Percentiles rank a stretch among this genome's conserved stretches.
These are phyloP conservation scores for Apus apus DNA, from an alignment of 2,113 vertebrate species.

Conservation along the genomic window DNA sequence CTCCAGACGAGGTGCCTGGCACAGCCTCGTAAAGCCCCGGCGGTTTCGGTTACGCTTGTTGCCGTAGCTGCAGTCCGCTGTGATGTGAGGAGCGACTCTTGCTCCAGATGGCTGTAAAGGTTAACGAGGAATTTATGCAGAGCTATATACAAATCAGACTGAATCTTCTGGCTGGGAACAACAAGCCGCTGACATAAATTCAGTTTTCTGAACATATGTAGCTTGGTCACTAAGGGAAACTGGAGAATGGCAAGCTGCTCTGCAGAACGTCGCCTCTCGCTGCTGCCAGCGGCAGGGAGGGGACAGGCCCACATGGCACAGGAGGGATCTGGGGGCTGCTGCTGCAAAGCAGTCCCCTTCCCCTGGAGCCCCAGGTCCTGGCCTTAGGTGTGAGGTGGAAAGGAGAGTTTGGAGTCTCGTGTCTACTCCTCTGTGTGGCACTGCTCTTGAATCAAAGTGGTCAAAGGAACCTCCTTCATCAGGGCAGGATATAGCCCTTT, in stretches of 20 bases:
- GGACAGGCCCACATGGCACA: accelerated
- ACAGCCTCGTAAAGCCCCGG: background rate
- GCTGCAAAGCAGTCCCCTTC: background rate
- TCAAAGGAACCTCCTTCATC: background rate
- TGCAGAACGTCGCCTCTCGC: background rate
- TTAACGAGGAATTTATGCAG: slow-evolving; percentile 66
- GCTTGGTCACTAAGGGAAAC: slow-evolving; percentile 65
- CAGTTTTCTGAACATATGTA: slow-evolving; percentile 66
- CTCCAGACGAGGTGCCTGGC: background rate
- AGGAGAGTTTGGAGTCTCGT: background rate
- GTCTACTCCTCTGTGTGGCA: accelerated
- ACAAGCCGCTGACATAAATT: slow-evolving; percentile 65
- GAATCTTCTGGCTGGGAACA: slow-evolving; percentile 57
- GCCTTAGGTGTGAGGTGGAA: background rate
- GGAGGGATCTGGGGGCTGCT: background rate
- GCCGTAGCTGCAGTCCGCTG: slow-evolving; percentile 17
- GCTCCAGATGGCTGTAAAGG: slow-evolving; percentile 68
- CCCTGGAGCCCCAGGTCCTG: accelerated
- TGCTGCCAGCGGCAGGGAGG: accelerated
- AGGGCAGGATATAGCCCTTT: background rate
- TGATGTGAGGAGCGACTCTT: slow-evolving; percentile 34
- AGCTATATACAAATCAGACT: slow-evolving; percentile 60
- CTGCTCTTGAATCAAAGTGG: too few relatives aligned
- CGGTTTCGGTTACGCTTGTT: background rate
- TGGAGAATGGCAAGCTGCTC: slow-evolving; percentile 58